These are phyloP conservation scores for Microctenopoma stevenorrisi DNA, from an alignment of 2,797 vertebrate species.

Conservation along the genomic window DNA sequence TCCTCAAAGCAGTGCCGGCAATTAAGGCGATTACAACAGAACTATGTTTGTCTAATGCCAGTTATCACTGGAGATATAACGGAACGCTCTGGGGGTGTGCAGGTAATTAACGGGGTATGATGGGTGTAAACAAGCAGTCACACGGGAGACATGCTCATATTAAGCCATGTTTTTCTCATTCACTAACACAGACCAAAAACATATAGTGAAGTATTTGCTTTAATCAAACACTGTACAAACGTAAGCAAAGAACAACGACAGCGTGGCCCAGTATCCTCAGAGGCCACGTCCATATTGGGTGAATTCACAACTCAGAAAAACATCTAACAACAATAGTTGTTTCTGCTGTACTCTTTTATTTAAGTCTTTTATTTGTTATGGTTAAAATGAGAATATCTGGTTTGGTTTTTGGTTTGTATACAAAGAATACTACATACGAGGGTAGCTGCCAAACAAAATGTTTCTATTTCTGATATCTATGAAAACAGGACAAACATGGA, in stretches of 20 bases:
- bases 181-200: conserved; percentile 27
- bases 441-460: no score
- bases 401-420: no score
- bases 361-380: no score
- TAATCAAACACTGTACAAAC: conserved; percentile 48
- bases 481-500: no score
- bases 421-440: no score
- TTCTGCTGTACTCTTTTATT: no score
- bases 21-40: conserved; percentile 74
- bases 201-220: conserved; percentile 40
- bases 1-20: conserved; percentile 72
- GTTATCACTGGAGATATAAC: conserved; percentile 61
- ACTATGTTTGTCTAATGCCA: conserved; percentile 65
- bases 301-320: no score
- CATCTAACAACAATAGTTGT: no score
- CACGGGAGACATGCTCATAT: conserved; percentile 53
- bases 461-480: no score
- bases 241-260: conserved; percentile 19
- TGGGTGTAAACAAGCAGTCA: conserved; percentile 75
- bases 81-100: conserved; percentile 62
- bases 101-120: conserved; percentile 79
- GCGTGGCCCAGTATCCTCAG: no score
- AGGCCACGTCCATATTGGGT: no score
- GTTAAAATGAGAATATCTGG: no score
- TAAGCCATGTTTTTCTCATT: conserved; percentile 45